These are phyloP conservation scores for Megaceryle alcyon DNA, from an alignment of 2,797 vertebrate species.

Conservation along the genomic window DNA sequence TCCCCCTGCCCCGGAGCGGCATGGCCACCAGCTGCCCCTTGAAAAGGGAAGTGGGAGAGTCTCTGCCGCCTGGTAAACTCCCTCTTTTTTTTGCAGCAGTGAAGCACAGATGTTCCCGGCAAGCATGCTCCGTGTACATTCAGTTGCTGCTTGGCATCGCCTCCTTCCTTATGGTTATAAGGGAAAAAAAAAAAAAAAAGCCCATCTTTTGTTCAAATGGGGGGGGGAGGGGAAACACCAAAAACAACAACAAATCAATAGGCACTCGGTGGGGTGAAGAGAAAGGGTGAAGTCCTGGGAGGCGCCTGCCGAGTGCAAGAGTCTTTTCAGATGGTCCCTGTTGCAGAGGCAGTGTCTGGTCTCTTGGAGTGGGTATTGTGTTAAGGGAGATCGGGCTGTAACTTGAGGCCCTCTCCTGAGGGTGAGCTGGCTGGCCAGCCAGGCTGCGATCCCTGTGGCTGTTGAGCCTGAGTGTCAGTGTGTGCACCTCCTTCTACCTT, in stretches of 20 bases:
- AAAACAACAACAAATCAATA: background rate
- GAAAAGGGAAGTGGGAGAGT: background rate
- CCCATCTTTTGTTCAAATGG: slow-evolving; percentile 19
- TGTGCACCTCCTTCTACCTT: background rate
- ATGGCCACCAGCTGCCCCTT: background rate
- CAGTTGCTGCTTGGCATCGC: background rate
- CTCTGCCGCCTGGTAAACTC: background rate
- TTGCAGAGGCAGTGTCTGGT: background rate
- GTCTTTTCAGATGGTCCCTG: background rate
- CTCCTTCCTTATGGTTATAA: background rate
- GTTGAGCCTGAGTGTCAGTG: background rate
- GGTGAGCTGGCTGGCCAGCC: background rate
- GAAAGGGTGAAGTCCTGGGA: background rate
- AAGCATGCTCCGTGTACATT: background rate
- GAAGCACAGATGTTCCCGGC: background rate
- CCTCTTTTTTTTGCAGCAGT: background rate
- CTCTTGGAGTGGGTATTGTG: background rate
- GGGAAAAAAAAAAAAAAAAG: background rate
- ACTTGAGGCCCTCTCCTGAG: background rate
- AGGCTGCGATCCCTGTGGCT: background rate
- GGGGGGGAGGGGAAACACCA: too few species aligned
- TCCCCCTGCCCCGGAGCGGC: background rate
- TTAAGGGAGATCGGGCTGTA: background rate
- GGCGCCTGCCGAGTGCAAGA: background rate
- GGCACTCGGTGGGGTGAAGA: background rate